phyloP scores from a whole-genome alignment of 2,888 invertebrate species.

The Tinea pellionella region DNA sequence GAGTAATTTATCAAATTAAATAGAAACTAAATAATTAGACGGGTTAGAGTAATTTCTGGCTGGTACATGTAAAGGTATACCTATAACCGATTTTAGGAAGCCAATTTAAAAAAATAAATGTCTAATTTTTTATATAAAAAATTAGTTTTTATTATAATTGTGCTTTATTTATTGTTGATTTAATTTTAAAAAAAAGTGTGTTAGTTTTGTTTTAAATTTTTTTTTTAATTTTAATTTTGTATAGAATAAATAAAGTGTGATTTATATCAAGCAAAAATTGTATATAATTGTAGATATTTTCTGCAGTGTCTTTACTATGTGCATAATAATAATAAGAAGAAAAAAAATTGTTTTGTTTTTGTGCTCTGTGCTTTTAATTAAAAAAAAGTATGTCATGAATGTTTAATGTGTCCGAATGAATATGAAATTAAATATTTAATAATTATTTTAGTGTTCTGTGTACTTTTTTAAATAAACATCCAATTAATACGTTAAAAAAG shows the following conservation, averaged over 20 bases:
- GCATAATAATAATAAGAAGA: not conserved
- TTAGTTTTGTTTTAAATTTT: not conserved
- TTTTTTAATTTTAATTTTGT: not conserved
- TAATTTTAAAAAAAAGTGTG: not conserved
- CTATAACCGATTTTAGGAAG: constrained; percentile 25
- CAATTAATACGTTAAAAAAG: no score
- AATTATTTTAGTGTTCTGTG: not conserved
- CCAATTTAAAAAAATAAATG: constrained; percentile 18
- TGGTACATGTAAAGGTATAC: constrained; percentile 67
- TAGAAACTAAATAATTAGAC: no score
- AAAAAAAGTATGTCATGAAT: not conserved
- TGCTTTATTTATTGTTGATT: not conserved
- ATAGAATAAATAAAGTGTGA: not conserved
- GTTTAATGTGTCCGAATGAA: not conserved
- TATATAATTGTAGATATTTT: no score
- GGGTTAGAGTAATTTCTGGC: constrained; percentile 26
- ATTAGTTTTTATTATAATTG: no score
- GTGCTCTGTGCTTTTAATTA: constrained; percentile 1
- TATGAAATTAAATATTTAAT: not conserved
- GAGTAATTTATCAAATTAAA: no score
- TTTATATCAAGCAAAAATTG: not conserved
- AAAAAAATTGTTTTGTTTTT: not conserved
- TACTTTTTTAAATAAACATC: no score
- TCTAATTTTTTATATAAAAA: no score
- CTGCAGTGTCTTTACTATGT: not conserved